Evolutionary conservation across 1,140 invertebrate genomes (phyloP), one percentile per base, ranked within the genome.

Genomic region (Habropoda laboriosa): DNA sequence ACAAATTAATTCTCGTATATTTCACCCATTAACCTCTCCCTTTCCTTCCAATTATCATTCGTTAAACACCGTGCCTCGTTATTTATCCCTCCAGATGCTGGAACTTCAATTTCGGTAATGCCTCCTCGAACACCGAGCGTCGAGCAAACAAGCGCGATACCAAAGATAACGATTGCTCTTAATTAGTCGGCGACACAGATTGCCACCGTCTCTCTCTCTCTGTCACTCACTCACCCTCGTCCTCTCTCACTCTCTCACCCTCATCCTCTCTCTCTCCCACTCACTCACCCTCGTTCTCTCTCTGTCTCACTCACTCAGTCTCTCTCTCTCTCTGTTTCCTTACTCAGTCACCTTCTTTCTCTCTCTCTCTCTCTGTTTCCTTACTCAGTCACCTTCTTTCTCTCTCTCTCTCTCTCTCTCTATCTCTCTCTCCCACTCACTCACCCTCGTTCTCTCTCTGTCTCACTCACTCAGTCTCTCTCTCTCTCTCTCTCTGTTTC

Each of bases 101-200:
- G 30, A 10, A 24, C 47, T 51, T 67, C 21, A 35, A 51, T 67
- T 67, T 51, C n/a, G 64, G 30, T 51, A 51, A 67, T 51, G 47
- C 42, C 21, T 3, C 18, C 32, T 67, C 45, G 18, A 57, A 53
- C 35, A 18, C 16, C n/a, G 30, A 30, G 27, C 24, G 8, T 21
- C n/a, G 45, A 21, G 27, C 58, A 40, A 74, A 74, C 55, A 60
- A 5, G n/a, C 72, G 63, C 51, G 74, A 68, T 76, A 76, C 30
- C 74, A 55, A 68, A 57, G 74, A 76, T 76, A 76, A 76, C 63
- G 74, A 68, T 68, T 76, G 74, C 74, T 76, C 74, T 76, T 76
- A 76, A 76, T 76, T 76, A 76, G n/a, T 30, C 40, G 18, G 63
- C 74, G 74, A 68, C 74, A 76, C 63, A 76, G 63, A 76, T 76